Conservation (phyloP, 2,113 vertebrate genomes). For the Peromyscus leucopus region DNA sequence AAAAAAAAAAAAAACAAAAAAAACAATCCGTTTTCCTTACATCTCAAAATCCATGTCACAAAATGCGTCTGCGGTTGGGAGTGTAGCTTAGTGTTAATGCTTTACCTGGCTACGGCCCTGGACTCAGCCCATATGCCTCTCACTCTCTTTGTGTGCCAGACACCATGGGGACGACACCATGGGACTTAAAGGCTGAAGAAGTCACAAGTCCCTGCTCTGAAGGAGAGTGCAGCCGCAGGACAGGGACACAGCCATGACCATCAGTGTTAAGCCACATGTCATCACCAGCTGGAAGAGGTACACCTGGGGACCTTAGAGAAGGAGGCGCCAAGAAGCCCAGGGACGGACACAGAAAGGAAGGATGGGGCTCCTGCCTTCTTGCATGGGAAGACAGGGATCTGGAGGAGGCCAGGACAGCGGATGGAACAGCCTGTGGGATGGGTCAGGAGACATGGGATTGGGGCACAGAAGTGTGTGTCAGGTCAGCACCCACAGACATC, state of each 20-base stretch:
- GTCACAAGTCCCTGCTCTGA: background rate
- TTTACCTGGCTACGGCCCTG: background rate
- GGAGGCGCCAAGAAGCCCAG: background rate
- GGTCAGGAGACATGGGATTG: background rate
- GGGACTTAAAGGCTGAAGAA: background rate
- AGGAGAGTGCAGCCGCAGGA: background rate
- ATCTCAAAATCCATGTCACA: background rate
- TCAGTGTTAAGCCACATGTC: background rate
- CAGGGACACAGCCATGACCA: background rate
- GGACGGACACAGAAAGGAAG: background rate
- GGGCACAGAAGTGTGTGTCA: background rate
- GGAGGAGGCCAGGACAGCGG: background rate
- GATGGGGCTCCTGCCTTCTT: background rate
- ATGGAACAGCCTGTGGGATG: background rate
- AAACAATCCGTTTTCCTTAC: background rate
- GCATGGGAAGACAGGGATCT: background rate
- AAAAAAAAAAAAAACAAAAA: background rate
- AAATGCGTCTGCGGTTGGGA: background rate
- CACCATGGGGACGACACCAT: background rate
- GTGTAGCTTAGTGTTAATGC: background rate
- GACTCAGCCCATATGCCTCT: background rate
- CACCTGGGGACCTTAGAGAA: background rate
- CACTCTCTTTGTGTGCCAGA: background rate
- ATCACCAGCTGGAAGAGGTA: background rate
- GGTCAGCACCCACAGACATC: background rate